These are phyloP conservation scores for Xyliphius kryptos DNA, from an alignment of 2,113 vertebrate species.

Conservation along the genomic window DNA sequence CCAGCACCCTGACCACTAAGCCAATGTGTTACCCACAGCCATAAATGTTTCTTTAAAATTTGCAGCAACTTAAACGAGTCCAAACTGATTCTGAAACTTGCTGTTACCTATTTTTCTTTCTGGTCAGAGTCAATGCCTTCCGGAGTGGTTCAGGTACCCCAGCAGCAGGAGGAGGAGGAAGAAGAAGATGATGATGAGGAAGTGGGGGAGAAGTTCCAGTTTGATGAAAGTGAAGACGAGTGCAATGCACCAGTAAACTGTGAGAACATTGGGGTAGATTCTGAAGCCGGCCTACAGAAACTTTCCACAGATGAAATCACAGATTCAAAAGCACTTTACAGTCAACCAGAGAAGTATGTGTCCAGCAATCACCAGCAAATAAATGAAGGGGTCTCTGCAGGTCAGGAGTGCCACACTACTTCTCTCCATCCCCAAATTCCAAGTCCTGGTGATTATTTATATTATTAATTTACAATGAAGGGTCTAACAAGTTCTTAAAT, in stretches of 20 bases:
- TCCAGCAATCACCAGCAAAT: background rate
- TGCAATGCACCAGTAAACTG: slow-evolving; percentile 1
- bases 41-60: too few relatives aligned
- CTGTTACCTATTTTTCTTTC: background rate
- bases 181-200: slow-evolving; percentile 45
- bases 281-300: slow-evolving; percentile 13
- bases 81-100: too few relatives aligned
- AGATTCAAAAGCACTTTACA: slow-evolving; percentile 38
- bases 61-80: too few relatives aligned
- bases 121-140: slow-evolving; percentile 33
- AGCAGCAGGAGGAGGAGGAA: slow-evolving; percentile 38
- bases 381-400: slow-evolving; percentile 26
- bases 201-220: slow-evolving; percentile 44
- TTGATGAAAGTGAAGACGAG: slow-evolving; percentile 46
- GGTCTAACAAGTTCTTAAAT: background rate
- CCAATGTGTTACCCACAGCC: too few relatives aligned
- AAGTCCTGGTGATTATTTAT: slow-evolving; percentile 22
- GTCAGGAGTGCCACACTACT: slow-evolving; percentile 29
- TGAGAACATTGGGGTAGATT: slow-evolving; percentile 4
- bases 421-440: background rate
- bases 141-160: slow-evolving; percentile 25
- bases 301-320: background rate
- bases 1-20: too few relatives aligned
- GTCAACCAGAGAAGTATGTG: slow-evolving; percentile 25
- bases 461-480: background rate